Evolutionary conservation across 2,888 invertebrate genomes (phyloP).

Genomic region (Ypsolopha sequella): DNA sequence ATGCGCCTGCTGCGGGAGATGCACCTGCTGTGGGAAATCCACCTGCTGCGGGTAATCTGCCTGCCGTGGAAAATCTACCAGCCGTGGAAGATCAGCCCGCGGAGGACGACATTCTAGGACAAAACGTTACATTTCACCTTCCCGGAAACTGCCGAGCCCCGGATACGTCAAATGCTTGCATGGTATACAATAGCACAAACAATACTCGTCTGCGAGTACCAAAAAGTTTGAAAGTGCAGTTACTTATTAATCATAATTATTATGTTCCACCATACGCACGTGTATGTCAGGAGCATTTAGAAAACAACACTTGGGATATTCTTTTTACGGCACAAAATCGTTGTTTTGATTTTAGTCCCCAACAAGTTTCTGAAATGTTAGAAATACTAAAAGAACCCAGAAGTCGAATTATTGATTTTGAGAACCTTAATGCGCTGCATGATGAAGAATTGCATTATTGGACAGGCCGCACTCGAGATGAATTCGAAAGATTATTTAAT

Average conservation of each 20-base stretch:
- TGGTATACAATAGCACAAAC: conserved; percentile 4
- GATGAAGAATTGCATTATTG: conserved; percentile 4
- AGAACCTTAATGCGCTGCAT: conserved; percentile 4
- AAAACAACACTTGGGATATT: conserved; percentile 8
- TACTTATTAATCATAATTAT: conserved; percentile 5
- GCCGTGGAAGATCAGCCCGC: conserved; percentile 3
- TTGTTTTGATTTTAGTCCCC: conserved; percentile 8
- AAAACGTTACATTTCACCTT: conserved; percentile 5
- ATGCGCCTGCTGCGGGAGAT: conserved; percentile 3
- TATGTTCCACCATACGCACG: conserved; percentile 5
- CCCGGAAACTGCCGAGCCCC: conserved; percentile 5
- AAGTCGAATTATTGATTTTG: conserved; percentile 6
- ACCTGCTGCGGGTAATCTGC: conserved; percentile 3
- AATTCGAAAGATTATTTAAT: conserved; percentile 6
- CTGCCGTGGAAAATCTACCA: conserved; percentile 5
- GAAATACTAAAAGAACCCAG: conserved; percentile 6
- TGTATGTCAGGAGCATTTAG: conserved; percentile 9
- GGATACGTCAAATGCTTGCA: conserved; percentile 6
- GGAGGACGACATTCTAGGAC: background rate
- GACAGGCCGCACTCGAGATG: conserved; percentile 4
- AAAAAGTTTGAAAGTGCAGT: conserved; percentile 5
- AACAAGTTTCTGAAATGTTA: conserved; percentile 6
- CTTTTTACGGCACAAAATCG: conserved; percentile 10
- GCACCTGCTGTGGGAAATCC: conserved; percentile 4
- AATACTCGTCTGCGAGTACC: conserved; percentile 4